Percentiles rank a stretch among this genome's conserved stretches.
phyloP scores from a whole-genome alignment of 2,797 vertebrate species.

The Enteromius argenteus region DNA sequence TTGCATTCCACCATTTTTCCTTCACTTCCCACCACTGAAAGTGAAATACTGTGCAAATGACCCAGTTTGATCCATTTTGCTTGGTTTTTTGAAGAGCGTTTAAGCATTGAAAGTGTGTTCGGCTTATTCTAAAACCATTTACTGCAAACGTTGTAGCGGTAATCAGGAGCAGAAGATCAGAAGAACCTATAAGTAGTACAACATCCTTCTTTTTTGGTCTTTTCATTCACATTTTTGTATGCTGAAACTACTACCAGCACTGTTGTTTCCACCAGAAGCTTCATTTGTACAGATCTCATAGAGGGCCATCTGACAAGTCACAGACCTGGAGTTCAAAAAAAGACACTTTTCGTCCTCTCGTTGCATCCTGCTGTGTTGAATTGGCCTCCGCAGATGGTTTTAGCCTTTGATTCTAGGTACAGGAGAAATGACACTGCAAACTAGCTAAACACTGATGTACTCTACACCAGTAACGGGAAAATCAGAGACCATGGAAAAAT shows the following conservation, averaged over 20 bases:
- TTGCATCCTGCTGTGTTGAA: conserved; percentile 22
- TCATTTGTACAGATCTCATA: neutral
- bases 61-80: neutral
- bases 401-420: conserved; percentile 35
- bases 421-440: conserved; percentile 15
- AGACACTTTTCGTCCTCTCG: neutral
- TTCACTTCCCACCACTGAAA: neutral
- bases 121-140: neutral
- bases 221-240: neutral
- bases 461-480: neutral
- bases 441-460: neutral
- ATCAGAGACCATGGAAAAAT: neutral
- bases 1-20: conserved; percentile 16
- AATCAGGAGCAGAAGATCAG: neutral
- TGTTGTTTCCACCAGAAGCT: neutral
- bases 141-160: neutral
- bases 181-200: neutral
- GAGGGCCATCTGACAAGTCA: neutral
- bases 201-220: neutral
- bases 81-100: neutral
- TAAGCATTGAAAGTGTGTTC: neutral
- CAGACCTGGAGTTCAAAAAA: conserved; percentile 25
- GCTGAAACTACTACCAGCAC: neutral
- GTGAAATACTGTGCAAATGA: neutral
- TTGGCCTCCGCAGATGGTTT: conserved; percentile 13